Base-by-base conservation (phyloP, 2,888 invertebrate genomes). In the Eupithecia inturbata region DNA sequence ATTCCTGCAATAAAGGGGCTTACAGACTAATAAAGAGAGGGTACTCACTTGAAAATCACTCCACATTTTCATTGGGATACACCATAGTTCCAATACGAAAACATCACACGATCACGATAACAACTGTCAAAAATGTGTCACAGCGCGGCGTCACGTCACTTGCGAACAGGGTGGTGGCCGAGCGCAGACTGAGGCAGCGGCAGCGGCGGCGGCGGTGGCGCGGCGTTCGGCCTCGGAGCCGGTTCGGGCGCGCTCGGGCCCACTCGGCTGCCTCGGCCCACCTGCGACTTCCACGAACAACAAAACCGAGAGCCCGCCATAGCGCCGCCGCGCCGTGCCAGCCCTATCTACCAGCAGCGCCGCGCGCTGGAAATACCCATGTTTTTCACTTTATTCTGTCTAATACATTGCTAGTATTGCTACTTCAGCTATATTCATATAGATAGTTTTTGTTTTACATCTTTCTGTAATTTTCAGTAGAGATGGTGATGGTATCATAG, bases 61-160 rank as follows among this genome's bases (percentile, higher is more conserved):
- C 94, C 94, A 94, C 94, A 94, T 94, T 91, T 94, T 94, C 94
- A 94, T 94, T 87, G 91, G 94, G 91, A 94, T 94, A 91, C 92
- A 94, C 91, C 94, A 94, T 94, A 94, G 93, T 94, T 94, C 93
- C 94, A 86, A 93, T 90, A 93, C 89, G 91, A 94, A 92, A 94
- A 94, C 94, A 94, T 94, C 85, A 92, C 94, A 92, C 91, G 93
- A 92, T 89, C 92, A 94, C 94, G 94, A 93, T 91, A 93, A 92
- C 93, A 93, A 92, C 94, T 94, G 94, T 94, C 93, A 93, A 91
- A 80, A 90, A 57, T 88, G 81, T 89, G 91, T 91, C 91, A 91
- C 89, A 88, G 89, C 87, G 87, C 88, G 87, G 87, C 91, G 92
- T 90, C 90, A 91, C 92, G 31, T 83, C 89, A 89, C 92, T 80